Base-by-base conservation (phyloP, 2,797 vertebrate genomes). In the Galagoides demidoff region DNA sequence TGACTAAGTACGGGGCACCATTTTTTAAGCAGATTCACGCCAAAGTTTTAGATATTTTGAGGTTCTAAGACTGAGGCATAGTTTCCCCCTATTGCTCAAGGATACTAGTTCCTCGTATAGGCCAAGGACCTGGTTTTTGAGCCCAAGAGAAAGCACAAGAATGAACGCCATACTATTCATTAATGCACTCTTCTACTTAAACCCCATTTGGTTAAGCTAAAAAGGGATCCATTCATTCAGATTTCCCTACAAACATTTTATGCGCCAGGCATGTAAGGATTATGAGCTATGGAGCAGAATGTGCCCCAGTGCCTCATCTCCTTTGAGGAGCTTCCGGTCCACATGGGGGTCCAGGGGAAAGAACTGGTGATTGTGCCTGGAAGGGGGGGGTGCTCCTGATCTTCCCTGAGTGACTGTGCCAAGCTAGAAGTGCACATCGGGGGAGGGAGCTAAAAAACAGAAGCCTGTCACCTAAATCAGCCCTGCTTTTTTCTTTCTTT, bases 341-440 rank as follows among this genome's bases (percentile, higher is more conserved):
- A 39, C 79, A 23, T 7, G 12, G 5, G 17, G 37, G 43, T 7
- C 31, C 13, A 25, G 66, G n/a, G 55, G 31, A 55, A 19, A 7
- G 10, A 25, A 3, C 70, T 13, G 27, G 16, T 0, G 37, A 55
- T 4, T 13, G 3, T 22, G 52, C n/a, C 17, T 3, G 0, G 5
- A 10, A 31, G 4, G 20, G 3, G 13, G 39, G 13, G 45, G 7
- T 39, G 70, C 7, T 55, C 84, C n/a, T 13, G 31, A 16, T 64
- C 63, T 73, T 87, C 22, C 45, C 29, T 7, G 22, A 2, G 1
- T 0, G 23, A 16, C 1, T n/a, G 27, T 9, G 20, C 0, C 4
- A 37, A 85, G 66, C 23, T 27, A 52, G 27, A 52, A 1, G 17
- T 16, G 20, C 16, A 25, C 9, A 8, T 0, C 1, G 3, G 23